Evolutionary conservation across 2,888 invertebrate species (phyloP).

Genomic region (Taphrorychus bicolor): DNA sequence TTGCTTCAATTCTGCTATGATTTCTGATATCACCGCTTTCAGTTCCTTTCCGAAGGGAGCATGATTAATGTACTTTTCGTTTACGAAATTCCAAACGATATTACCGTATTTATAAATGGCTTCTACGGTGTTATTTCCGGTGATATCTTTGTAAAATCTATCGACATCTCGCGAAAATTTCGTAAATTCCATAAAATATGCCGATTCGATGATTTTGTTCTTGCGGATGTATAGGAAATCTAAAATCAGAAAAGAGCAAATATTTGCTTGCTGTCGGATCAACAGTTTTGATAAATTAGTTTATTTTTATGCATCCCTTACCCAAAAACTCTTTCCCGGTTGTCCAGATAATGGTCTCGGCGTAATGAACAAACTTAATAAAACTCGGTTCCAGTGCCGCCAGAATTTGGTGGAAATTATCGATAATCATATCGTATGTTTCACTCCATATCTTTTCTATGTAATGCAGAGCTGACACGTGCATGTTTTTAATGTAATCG

Average conservation of each 20-base stretch:
- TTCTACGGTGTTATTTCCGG: slow-evolving; percentile 77
- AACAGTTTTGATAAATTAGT: neutral
- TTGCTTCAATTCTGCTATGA: slow-evolving; percentile 67
- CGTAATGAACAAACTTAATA: slow-evolving; percentile 76
- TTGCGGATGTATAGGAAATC: slow-evolving; percentile 83
- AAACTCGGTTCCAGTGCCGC: slow-evolving; percentile 80
- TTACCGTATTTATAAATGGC: slow-evolving; percentile 79
- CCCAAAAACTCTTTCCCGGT: slow-evolving; percentile 75
- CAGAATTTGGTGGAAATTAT: slow-evolving; percentile 77
- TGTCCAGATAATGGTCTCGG: slow-evolving; percentile 76
- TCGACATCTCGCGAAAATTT: slow-evolving; percentile 84
- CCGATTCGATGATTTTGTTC: slow-evolving; percentile 79
- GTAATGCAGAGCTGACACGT: slow-evolving; percentile 72
- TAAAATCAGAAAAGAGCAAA: slow-evolving; percentile 44
- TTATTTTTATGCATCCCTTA: no score
- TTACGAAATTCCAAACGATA: slow-evolving; percentile 71
- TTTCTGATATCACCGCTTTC: slow-evolving; percentile 68
- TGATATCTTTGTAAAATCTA: slow-evolving; percentile 78
- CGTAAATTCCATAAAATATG: slow-evolving; percentile 81
- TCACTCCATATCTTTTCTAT: slow-evolving; percentile 79
- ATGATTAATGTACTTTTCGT: slow-evolving; percentile 71
- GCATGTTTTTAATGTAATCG: slow-evolving; percentile 53
- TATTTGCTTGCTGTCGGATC: neutral
- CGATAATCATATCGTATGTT: slow-evolving; percentile 67
- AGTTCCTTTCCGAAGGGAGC: slow-evolving; percentile 75